phyloP scores from a whole-genome alignment of 2,797 vertebrate species.

The Falco rusticolus region DNA sequence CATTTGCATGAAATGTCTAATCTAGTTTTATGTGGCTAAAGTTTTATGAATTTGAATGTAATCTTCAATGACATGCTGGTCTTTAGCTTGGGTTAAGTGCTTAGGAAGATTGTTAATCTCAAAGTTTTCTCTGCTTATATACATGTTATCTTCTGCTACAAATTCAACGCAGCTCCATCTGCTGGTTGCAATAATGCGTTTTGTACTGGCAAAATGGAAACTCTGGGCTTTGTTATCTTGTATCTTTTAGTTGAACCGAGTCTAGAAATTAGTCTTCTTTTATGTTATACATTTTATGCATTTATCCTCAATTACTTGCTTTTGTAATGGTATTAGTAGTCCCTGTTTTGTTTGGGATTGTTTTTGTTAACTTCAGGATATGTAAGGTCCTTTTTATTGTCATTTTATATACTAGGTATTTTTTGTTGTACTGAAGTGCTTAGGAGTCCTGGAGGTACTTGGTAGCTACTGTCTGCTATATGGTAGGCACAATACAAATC shows the following conservation, averaged over 20 bases:
- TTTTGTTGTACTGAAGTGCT: background rate
- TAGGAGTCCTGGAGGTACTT: background rate
- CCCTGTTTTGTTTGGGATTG: background rate
- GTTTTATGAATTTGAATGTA: slow-evolving; percentile 32
- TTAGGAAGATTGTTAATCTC: background rate
- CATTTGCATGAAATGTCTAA: slow-evolving; percentile 1
- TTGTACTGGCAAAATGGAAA: background rate
- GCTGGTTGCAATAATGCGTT: background rate
- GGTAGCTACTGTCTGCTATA: background rate
- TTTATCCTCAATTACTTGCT: background rate
- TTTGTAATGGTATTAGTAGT: background rate
- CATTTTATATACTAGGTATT: background rate
- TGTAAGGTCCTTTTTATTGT: background rate
- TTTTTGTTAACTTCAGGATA: background rate
- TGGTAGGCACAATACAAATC: background rate
- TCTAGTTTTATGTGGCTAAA: background rate
- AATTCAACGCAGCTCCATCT: background rate
- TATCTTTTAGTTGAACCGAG: background rate
- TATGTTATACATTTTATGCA: background rate
- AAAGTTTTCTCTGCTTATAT: background rate
- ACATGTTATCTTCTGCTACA: background rate
- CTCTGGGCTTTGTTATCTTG: background rate
- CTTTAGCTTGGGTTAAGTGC: background rate
- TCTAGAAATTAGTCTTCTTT: background rate
- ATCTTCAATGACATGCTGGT: background rate